These are phyloP conservation scores for Uria lomvia DNA, from an alignment of 2,113 vertebrate genomes.

Conservation along the genomic window DNA sequence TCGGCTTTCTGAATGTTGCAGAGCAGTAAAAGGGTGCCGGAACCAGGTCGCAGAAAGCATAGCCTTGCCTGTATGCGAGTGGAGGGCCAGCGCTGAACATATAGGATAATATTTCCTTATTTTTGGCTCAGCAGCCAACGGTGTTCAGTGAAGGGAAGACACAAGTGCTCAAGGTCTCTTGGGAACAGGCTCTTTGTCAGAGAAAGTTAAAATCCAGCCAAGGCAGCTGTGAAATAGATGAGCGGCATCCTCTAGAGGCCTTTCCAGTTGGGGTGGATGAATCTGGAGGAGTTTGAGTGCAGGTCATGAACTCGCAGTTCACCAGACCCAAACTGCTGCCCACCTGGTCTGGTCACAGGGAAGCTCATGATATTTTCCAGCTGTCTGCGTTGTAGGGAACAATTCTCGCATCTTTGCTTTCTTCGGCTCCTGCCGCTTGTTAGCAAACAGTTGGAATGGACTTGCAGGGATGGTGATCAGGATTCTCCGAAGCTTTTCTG, in stretches of 20 bases:
- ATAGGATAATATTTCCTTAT: not conserved
- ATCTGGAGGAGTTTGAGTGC: slow-evolving; percentile 50
- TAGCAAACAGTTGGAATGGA: not conserved
- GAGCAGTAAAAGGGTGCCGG: not conserved
- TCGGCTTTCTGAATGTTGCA: rapidly evolving
- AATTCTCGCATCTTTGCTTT: not conserved
- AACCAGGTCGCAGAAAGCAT: not conserved
- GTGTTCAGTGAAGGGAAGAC: not conserved
- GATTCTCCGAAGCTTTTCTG: not conserved
- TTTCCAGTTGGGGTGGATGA: slow-evolving; percentile 30
- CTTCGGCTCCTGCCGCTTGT: not conserved
- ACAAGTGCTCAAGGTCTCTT: not conserved
- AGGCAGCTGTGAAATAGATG: slow-evolving; percentile 45
- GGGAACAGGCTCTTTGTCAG: slow-evolving; percentile 22
- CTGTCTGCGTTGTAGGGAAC: slow-evolving; percentile 6
- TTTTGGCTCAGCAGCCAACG: not conserved
- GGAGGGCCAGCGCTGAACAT: not conserved
- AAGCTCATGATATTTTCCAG: slow-evolving; percentile 50
- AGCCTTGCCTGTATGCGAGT: not conserved
- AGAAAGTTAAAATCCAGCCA: slow-evolving; percentile 22
- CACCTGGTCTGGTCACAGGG: slow-evolving; percentile 42
- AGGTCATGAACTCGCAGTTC: slow-evolving; percentile 49
- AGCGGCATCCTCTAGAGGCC: slow-evolving; percentile 29
- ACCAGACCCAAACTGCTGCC: slow-evolving; percentile 31
- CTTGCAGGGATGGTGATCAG: not conserved